Base-by-base conservation (phyloP, 2,113 vertebrate species). In the Colaptes auratus region DNA sequence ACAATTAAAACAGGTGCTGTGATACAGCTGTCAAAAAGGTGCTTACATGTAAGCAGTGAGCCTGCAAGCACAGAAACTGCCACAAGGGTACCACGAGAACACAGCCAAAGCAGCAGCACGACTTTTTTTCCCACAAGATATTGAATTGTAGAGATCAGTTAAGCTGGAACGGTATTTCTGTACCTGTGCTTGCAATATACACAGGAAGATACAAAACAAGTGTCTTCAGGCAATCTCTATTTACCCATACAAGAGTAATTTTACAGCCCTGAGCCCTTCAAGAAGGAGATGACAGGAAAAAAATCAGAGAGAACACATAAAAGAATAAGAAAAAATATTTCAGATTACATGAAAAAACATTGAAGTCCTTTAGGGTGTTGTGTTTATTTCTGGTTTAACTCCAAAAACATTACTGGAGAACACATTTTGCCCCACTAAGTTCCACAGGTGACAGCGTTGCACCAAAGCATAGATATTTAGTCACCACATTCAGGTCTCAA, bases 61-160 rank as follows among this genome's bases (percentile, higher is more conserved):
- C 59, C 1, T 0, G 0, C 27, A 75, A 69, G 65, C 65, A 72
- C 1, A 72, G 28, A 65, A 66, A 48, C 8, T 48, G 33, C 14
- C 15, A 50, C 4, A 28, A 86, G 28, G 25, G 60, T 59, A 71
- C 19, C 9, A 8, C 15, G 13, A 80, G 48, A 82, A 76, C 31
- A 58, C 17, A 82, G 35, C 15, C n/a, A 31, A 50, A 19, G 42
- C 13, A 58, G 14, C 23, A 70, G 25, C 28, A 20, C 27, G 58
- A 3, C 4, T 28, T 79, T 78, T 24, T 69, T 60, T 72, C n/a
- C 25, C 12, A 73, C 24, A 36, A 56, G 55, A 33, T 48, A 73
- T 6, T 39, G 35, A 69, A 42, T 9, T 71, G 30, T 16, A 82
- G 36, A 79, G 33, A 46, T 76, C 58, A 89, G 44, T 33, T 80